Percentiles rank a stretch among this genome's conserved stretches.
These are phyloP conservation scores for Corvus moneduloides DNA, from an alignment of 2,113 vertebrate genomes.

Conservation along the genomic window DNA sequence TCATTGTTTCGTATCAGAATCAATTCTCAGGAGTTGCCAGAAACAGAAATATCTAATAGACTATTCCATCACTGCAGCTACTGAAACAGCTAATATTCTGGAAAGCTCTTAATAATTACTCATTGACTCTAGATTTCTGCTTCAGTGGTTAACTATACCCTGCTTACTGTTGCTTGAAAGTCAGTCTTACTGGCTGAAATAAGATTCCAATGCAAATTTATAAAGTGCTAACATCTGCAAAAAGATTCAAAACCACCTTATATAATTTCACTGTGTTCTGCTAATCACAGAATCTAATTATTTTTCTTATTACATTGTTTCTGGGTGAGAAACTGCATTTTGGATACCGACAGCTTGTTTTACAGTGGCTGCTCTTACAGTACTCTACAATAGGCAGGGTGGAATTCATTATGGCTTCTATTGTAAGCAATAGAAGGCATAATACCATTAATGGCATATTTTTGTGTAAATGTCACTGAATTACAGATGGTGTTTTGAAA, in stretches of 20 bases:
- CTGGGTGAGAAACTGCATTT: slow-evolving; percentile 60
- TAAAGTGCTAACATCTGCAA: slow-evolving; percentile 49
- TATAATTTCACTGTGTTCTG: slow-evolving; percentile 45
- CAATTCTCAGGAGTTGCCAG: slow-evolving; percentile 79
- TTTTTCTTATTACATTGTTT: slow-evolving; percentile 68
- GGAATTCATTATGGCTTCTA: slow-evolving; percentile 38
- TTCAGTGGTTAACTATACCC: slow-evolving; percentile 68
- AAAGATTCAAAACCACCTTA: slow-evolving; percentile 43
- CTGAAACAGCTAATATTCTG: slow-evolving; percentile 80
- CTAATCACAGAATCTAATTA: slow-evolving; percentile 72
- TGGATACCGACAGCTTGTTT: slow-evolving; percentile 55
- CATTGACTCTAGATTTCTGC: slow-evolving; percentile 80
- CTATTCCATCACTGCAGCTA: slow-evolving; percentile 80
- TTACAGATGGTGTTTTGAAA: not conserved
- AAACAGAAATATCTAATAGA: slow-evolving; percentile 82
- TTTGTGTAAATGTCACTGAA: not conserved
- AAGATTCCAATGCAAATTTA: slow-evolving; percentile 50
- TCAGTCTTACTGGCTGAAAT: slow-evolving; percentile 60
- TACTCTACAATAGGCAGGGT: slow-evolving; percentile 28
- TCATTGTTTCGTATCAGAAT: slow-evolving; percentile 78
- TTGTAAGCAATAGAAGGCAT: slow-evolving; percentile 44
- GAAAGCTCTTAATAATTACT: slow-evolving; percentile 84
- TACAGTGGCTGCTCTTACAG: slow-evolving; percentile 53
- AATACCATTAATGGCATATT: slow-evolving; percentile 28
- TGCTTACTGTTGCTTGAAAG: slow-evolving; percentile 74